Evolutionary conservation across 2,888 invertebrate genomes (phyloP).

Genomic region (Drosophila phalerata): DNA sequence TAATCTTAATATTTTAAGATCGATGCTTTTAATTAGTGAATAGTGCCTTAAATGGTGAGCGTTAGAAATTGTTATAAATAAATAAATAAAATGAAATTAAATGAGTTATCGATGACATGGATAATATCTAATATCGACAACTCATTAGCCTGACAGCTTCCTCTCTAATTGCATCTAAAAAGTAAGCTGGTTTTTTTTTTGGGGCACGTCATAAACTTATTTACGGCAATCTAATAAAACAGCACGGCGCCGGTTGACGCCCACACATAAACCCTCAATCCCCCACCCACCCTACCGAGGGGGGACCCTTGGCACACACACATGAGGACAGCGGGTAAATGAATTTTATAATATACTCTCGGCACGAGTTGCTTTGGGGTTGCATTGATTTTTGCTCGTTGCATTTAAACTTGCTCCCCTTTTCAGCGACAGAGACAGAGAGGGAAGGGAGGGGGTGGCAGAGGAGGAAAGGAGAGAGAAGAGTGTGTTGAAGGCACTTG

Average conservation of each 20-base stretch:
- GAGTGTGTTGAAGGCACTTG: conserved; percentile 50
- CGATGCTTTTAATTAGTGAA: too few species aligned
- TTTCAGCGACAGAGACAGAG: conserved; percentile 28
- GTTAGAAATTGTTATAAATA: too few species aligned
- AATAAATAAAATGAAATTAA: too few species aligned
- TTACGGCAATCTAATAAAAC: conserved; percentile 79
- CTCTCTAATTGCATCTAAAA: conserved; percentile 27
- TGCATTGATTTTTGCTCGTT: conserved; percentile 80
- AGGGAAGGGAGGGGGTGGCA: not conserved
- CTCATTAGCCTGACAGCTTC: conserved; percentile 29
- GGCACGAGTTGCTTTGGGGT: conserved; percentile 67
- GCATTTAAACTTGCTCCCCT: conserved; percentile 82
- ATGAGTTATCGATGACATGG: conserved; percentile 26
- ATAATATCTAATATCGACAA: conserved; percentile 15
- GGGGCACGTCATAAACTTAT: conserved; percentile 72
- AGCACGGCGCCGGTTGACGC: conserved; percentile 73
- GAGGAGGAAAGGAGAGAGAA: not conserved
- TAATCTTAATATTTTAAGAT: too few species aligned
- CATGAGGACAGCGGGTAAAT: conserved; percentile 36
- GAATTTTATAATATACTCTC: conserved; percentile 49
- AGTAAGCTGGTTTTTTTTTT: conserved; percentile 34
- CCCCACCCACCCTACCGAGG: not conserved
- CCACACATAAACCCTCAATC: conserved; percentile 37
- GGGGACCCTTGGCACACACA: not conserved
- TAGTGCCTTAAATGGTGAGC: too few species aligned